Evolutionary conservation across 2,113 vertebrate species (phyloP), one percentile per base, ranked within the genome.

Genomic region (Natator depressus): DNA sequence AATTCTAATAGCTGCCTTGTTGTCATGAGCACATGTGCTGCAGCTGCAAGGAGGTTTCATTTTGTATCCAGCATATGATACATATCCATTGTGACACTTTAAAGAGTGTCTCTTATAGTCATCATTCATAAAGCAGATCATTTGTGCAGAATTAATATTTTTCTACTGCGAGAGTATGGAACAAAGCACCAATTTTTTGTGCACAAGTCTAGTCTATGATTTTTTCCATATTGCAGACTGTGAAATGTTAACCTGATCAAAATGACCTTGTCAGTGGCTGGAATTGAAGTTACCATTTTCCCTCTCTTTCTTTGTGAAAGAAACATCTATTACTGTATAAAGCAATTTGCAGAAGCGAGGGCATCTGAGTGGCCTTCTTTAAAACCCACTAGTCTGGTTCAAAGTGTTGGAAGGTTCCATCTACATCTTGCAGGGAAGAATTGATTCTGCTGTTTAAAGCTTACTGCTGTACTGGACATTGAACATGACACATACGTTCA

Each of bases 291-390:
- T 57, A 42, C 46, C 14, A 8, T 84, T 80, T 80, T 54, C 19
- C 4, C 59, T 59, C n/a, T 49, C 16, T 12, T 25, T 27, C 35
- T 20, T 82, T 29, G 20, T 47, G 31, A 51, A 80, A 55, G 79
- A 42, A 1, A 13, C 10, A 9, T 62, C 16, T 51, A 42, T 51
- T n/a, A 57, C 29, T 57, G n/a, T 65, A 5, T 13, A 25, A 0
- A 0, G 55, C 29, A 87, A 72, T 4, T 51, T 31, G 57, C 57
- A 51, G 55, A 87, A 84, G 22, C 29, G 2, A 80, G 55, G 11
- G 50, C 29, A 24, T 72, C 72, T 38, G 50, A 53, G 51, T 13
- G 69, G 57, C 47, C 55, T 47, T 79, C 20, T 59, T 53, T 59
- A 31, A 27, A 46, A 57, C 42, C 50, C 46, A 16, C 47, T 84